phyloP scores from a whole-genome alignment of 2,797 vertebrate genomes.

The Bradypus variegatus region DNA sequence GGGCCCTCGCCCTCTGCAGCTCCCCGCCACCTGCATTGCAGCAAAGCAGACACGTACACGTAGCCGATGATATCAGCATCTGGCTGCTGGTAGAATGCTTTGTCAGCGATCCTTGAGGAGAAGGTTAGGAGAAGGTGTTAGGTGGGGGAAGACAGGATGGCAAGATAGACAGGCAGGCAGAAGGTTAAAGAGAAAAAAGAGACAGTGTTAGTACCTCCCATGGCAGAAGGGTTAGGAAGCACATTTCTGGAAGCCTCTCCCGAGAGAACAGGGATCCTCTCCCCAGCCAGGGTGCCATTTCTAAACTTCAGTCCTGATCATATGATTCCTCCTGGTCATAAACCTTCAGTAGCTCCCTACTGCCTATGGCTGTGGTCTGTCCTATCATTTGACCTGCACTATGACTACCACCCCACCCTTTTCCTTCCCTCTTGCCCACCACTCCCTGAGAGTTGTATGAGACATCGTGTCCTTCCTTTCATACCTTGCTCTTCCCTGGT shows the following conservation, averaged over 20 bases:
- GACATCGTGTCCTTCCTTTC: background rate
- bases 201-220: slow-evolving; percentile 67
- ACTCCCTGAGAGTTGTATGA: background rate
- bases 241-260: background rate
- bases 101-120: slow-evolving; percentile 92
- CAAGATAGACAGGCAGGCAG: slow-evolving; percentile 68
- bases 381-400: background rate
- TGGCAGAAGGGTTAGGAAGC: slow-evolving; percentile 42
- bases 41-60: slow-evolving; percentile 87
- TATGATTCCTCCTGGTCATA: background rate
- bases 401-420: background rate
- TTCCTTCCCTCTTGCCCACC: background rate
- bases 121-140: slow-evolving; percentile 38
- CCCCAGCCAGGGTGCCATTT: background rate
- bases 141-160: slow-evolving; percentile 61
- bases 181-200: slow-evolving; percentile 75
- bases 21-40: slow-evolving; percentile 14
- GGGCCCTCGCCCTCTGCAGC: background rate
- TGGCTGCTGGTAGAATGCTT: slow-evolving; percentile 99
- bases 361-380: background rate
- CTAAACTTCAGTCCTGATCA: background rate
- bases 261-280: background rate
- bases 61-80: slow-evolving; percentile 98
- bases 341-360: background rate
- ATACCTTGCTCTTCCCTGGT: background rate